Evolutionary conservation across 2,797 vertebrate species (phyloP), one percentile per base, ranked within the genome.

Genomic region (Sebastes steindachneri): DNA sequence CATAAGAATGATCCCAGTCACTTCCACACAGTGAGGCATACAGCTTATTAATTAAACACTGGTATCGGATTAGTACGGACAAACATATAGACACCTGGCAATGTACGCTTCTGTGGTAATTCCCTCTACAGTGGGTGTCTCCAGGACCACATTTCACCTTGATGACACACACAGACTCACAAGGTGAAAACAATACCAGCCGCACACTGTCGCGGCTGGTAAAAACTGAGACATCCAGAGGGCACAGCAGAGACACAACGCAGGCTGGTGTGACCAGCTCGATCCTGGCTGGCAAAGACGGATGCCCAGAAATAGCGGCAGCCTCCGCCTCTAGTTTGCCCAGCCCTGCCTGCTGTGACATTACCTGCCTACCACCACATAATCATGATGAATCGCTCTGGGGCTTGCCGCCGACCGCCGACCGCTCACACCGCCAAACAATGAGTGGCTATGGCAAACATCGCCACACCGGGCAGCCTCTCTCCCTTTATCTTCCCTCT

Each of bases 371-470:
- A 89, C 86, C 79, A 83, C 85, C 90, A 87, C 92, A 92, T 95
- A 95, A 96, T 95, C 93, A 94, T 95, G 95, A 96, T 95, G 89
- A 96, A 96, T 96, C 84, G 73, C 93, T 89, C 58, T 48, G 70
- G 84, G 80, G 71, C 72, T 86, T 53, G 64, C 80, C 55, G 37
- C 79, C 73, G 86, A 84, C 81, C 41, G 15, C 15, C 41, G 41
- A 48, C 45, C 76, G 83, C 83, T 90, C 93, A 89, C 86, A 70
- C 84, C 67, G 74, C 88, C 94, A 91, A 92, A 93, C 92, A 89
- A 82, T 91, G 72, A 93, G 77, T 89, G 84, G 91, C 91, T 87
- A 95, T 65, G 76, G 84, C 84, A 86, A 91, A 92, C 90, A 85
- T 88, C 73, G 28, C 54, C 78, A 80, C 77, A 79, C 54, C 63